phyloP scores from a whole-genome alignment of 2,888 invertebrate genomes.

The Leptopilina drosophilae region DNA sequence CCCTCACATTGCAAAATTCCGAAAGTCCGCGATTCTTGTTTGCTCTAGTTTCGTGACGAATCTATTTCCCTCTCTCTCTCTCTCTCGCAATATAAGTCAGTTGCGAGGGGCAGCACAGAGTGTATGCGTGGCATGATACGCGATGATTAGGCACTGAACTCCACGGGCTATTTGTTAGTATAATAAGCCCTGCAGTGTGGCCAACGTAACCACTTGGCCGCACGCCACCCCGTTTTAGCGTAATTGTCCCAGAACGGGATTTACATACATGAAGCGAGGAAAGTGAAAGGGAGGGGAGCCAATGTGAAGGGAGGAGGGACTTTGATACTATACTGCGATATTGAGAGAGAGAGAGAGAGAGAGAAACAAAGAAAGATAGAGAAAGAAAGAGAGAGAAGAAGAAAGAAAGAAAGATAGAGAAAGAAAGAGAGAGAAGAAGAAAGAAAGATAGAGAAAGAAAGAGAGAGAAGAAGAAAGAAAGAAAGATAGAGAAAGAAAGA shows the following conservation, averaged over 20 bases:
- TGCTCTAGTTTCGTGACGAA: background rate
- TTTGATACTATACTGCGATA: background rate
- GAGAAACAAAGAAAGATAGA: conserved; percentile 51
- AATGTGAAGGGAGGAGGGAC: background rate
- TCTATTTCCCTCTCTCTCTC: conserved; percentile 1
- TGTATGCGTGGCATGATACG: conserved; percentile 72
- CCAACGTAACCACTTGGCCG: conserved; percentile 74
- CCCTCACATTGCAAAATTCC: background rate
- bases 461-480: conserved; percentile 48
- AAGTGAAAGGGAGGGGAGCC: conserved; percentile 4
- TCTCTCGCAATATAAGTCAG: background rate
- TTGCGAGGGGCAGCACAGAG: conserved; percentile 42
- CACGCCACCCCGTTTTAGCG: conserved; percentile 76
- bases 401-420: conserved; percentile 40
- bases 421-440: background rate
- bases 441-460: no score
- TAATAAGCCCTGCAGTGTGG: conserved; percentile 75
- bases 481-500: conserved; percentile 39
- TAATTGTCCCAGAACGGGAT: conserved; percentile 76
- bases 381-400: background rate
- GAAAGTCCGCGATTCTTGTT: background rate
- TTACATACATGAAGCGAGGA: conserved; percentile 68
- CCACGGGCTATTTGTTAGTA: conserved; percentile 77
- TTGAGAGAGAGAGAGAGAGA: conserved; percentile 21
- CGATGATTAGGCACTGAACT: conserved; percentile 75